Evolutionary conservation across 2,113 vertebrate species (phyloP).

Genomic region (Oxyura jamaicensis): DNA sequence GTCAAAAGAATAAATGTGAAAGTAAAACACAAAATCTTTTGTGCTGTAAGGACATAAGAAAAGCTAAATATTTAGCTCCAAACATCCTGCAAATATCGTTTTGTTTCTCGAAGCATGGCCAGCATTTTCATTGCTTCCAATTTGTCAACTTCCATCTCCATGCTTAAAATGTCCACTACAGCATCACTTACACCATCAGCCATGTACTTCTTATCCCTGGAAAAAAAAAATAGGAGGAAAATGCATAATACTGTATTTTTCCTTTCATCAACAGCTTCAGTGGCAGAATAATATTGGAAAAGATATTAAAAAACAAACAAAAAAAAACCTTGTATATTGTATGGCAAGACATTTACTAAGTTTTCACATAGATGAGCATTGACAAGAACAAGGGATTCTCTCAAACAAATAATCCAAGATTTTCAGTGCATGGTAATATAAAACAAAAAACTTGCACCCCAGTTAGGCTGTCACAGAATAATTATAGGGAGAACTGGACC

Average conservation of each 20-base stretch:
- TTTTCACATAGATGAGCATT: not conserved
- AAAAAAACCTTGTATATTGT: not conserved
- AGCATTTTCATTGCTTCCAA: constrained; percentile 89
- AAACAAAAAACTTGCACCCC: not conserved
- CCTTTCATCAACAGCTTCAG: not conserved
- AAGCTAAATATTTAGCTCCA: constrained; percentile 82
- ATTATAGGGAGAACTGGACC: rapidly evolving
- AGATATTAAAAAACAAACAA: not conserved
- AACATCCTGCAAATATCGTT: constrained; percentile 92
- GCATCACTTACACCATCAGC: constrained; percentile 89
- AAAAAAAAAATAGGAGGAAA: not conserved
- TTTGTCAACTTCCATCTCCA: constrained; percentile 79
- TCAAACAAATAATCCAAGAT: not conserved
- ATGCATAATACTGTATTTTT: not conserved
- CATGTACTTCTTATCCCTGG: constrained; percentile 95
- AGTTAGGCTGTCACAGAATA: not conserved
- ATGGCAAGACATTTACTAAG: not conserved
- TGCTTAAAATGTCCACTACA: constrained; percentile 83
- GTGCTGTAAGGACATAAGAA: not conserved
- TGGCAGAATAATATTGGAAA: not conserved
- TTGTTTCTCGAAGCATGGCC: constrained; percentile 86
- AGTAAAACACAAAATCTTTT: not conserved
- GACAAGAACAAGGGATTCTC: not conserved
- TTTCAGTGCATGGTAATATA: not conserved
- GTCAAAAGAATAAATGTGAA: not conserved